Evolutionary conservation across 2,797 vertebrate genomes (phyloP), one percentile per base, ranked within the genome.

Genomic region (Potorous gilbertii): DNA sequence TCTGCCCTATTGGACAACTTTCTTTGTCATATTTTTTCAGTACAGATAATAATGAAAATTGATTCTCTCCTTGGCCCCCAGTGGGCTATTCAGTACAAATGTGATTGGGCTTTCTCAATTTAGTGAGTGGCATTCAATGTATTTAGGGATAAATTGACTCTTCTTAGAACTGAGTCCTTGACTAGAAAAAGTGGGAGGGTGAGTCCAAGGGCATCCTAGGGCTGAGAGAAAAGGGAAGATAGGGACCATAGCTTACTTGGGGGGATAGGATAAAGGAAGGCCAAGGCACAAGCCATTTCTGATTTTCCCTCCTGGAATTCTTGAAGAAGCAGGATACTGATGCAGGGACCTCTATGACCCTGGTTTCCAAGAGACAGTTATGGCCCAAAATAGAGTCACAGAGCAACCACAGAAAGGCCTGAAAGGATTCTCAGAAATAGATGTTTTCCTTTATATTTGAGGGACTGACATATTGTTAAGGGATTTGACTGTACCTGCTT

Each of bases 11-110:
- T 89, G 59, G 89, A 90, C 50, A 94, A 96, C 93, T 96, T 94
- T 93, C 92, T 98, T 97, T 97, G 97, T 97, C 96, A 28, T 95
- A 96, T 97, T 95, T 96, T 96, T 96, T 97, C 93, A 95, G 92
- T 66, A 81, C 90, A 95, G 95, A 95, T 90, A 96, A 95, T 87
- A 96, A 98, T 97, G 95, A 97, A 97, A 97, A 98, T 94, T 96
- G 97, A 98, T 98, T 94, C 94, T 5, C 0, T 97, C 95, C 96
- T 96, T 97, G 97, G 62, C 91, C 96, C 94, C 90, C 93, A 74
- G 52, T 93, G 56, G 2, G 55, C 92, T 95, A 93, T 56, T 97
- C 96, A 92, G 52, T 66, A 95, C 95, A 81, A 95, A 92, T 96
- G 62, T 92, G 96, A 94, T 62, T 90, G 56, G 62, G 57, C 54